Evolutionary conservation across 2,797 vertebrate species (phyloP).

Genomic region (Anabas testudineus): DNA sequence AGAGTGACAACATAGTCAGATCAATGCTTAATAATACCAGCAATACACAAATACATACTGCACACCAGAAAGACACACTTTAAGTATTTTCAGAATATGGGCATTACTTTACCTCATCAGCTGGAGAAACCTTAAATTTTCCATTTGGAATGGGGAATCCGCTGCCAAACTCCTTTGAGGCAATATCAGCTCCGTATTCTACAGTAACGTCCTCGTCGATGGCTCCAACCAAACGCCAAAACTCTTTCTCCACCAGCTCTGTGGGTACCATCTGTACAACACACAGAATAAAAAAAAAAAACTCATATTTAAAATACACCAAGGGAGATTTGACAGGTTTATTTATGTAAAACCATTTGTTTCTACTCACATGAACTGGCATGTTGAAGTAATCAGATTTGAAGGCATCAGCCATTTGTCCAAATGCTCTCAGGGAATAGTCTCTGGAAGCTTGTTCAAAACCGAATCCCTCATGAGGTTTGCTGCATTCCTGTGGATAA

Average conservation of each 20-base stretch:
- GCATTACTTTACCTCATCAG: constrained; percentile 88
- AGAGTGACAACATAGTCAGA: not conserved
- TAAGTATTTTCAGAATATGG: not conserved
- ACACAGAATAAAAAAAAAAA: not conserved
- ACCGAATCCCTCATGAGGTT: constrained; percentile 96
- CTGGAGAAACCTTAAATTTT: constrained; percentile 90
- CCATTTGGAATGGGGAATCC: constrained; percentile 95
- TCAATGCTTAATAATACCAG: not conserved
- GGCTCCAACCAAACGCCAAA: constrained; percentile 96
- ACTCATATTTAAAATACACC: not conserved
- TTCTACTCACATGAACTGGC: constrained; percentile 94
- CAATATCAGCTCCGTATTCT: constrained; percentile 97
- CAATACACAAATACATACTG: not conserved
- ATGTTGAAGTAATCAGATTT: constrained; percentile 99
- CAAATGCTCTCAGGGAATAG: constrained; percentile 94
- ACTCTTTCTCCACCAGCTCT: constrained; percentile 97
- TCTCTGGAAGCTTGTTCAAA: constrained; percentile 96
- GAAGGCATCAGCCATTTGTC: constrained; percentile 98
- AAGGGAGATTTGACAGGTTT: not conserved
- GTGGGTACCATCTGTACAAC: constrained; percentile 94
- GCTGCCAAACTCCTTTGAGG: constrained; percentile 97
- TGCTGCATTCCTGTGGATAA: constrained; percentile 90
- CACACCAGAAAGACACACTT: not conserved
- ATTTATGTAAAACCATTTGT: not conserved
- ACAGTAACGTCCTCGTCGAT: constrained; percentile 98